Base-by-base conservation (phyloP, 2,113 vertebrate species). In the Platysteira castanea region DNA sequence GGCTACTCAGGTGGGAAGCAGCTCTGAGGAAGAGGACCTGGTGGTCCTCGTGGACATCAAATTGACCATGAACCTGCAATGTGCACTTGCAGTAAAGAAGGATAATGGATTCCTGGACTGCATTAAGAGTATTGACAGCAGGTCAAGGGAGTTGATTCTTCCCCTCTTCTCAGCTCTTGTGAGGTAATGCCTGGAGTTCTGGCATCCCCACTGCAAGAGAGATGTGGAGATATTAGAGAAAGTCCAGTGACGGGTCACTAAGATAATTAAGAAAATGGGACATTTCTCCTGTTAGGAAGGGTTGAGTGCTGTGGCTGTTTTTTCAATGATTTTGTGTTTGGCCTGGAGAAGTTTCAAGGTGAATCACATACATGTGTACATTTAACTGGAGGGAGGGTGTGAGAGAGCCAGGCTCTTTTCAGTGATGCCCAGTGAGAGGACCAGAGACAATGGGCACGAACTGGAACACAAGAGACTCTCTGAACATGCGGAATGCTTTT, bases 1-100 rank as follows among this genome's bases (percentile, higher is more conserved):
- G 9, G 19, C 11, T 24, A n/a, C 30, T 28, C 21, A 20, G 10
- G 4, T 47, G 54, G 24, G 18, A 80, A 86, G 30, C 20, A 47
- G 13, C 41, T 64, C 69, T 30, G 30, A 49, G 64, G 54, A 69
- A 77, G 63, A 81, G 10, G 13, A 59, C 2, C 2, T 56, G 4
- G 5, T 11, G 1, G 2, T 46, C 39, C 27, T 59, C 1, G 0
- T 41, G 39, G 12, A 27, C 21, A 23, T 13, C 15, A 47, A 41
- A 46, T 2, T 90, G 26, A 80, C 28, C 19, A 24, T 22, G 9
- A 93, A 63, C 35, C 21, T 33, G 41, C 30, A 21, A 35, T 7
- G 6, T 31, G 8, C 17, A 21, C 9, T 68, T 44, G 24, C 3
- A 4, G 23, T 30, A 60, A 46, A 83, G 10, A 73, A 53, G 10